Conservation (phyloP, 1,140 invertebrate genomes). For the Heliconius hermathena region DNA sequence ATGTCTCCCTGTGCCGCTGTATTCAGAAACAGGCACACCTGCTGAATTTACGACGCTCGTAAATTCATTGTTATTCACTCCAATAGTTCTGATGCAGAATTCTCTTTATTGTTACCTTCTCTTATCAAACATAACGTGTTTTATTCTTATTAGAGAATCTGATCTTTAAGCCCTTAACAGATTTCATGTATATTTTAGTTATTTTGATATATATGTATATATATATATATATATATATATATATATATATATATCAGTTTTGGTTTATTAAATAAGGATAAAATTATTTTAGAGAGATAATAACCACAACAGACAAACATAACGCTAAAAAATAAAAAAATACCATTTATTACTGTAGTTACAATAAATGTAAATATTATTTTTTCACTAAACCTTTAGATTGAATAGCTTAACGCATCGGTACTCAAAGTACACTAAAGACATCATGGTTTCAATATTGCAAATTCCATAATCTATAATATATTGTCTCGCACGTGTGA, state of each 20-base stretch:
- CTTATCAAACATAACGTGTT: constrained; percentile 35
- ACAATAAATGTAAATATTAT: not conserved
- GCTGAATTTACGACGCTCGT: constrained; percentile 68
- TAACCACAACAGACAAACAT: not conserved
- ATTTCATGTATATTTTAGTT: not conserved
- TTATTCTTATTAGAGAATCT: constrained; percentile 24
- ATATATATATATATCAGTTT: not conserved
- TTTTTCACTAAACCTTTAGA: not conserved
- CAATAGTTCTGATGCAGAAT: constrained; percentile 65
- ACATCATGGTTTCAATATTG: constrained; percentile 37
- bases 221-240: too few relatives aligned
- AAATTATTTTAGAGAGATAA: not conserved
- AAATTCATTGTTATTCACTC: constrained; percentile 76
- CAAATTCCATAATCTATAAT: constrained; percentile 41
- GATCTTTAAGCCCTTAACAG: not conserved
- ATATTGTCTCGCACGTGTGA: constrained; percentile 41
- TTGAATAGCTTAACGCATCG: constrained; percentile 19
- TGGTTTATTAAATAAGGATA: not conserved
- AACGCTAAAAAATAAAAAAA: not conserved
- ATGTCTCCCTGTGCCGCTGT: constrained; percentile 57
- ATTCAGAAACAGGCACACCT: constrained; percentile 71
- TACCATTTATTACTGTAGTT: not conserved
- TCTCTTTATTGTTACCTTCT: constrained; percentile 47
- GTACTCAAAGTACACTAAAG: constrained; percentile 25
- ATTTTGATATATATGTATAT: not conserved